Evolutionary conservation across 2,113 vertebrate species (phyloP).

Genomic region (Columba janthina): DNA sequence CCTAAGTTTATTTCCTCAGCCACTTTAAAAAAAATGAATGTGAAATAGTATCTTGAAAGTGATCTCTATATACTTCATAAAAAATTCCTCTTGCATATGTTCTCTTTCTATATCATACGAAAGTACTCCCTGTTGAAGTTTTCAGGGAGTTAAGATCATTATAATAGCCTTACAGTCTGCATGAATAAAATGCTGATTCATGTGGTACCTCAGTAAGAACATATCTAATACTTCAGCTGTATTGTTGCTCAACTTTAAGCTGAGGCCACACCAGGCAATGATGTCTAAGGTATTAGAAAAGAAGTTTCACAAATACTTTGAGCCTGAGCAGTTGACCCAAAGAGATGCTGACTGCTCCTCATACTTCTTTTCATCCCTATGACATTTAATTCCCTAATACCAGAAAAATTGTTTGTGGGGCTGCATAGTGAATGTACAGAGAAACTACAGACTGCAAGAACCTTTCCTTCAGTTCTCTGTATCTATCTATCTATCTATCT

Average conservation of each 20-base stretch:
- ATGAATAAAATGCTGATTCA: not conserved
- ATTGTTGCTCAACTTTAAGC: not conserved
- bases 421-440: not conserved
- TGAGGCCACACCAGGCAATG: not conserved
- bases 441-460: not conserved
- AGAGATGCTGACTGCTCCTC: not conserved
- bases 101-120: not conserved
- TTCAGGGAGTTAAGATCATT: not conserved
- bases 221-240: not conserved
- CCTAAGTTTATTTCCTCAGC: not conserved
- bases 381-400: not conserved
- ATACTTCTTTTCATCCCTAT: not conserved
- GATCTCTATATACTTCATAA: not conserved
- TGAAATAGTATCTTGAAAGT: not conserved
- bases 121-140: not conserved
- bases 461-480: not conserved
- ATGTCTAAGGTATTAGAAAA: not conserved
- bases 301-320: not conserved
- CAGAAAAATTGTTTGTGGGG: not conserved
- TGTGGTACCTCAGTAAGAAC: not conserved
- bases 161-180: not conserved
- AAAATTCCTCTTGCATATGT: not conserved
- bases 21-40: not conserved
- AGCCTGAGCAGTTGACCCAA: not conserved
- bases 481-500: no score